Conservation (phyloP, 2,797 vertebrate genomes). For the Basileuterus tristriatus region DNA sequence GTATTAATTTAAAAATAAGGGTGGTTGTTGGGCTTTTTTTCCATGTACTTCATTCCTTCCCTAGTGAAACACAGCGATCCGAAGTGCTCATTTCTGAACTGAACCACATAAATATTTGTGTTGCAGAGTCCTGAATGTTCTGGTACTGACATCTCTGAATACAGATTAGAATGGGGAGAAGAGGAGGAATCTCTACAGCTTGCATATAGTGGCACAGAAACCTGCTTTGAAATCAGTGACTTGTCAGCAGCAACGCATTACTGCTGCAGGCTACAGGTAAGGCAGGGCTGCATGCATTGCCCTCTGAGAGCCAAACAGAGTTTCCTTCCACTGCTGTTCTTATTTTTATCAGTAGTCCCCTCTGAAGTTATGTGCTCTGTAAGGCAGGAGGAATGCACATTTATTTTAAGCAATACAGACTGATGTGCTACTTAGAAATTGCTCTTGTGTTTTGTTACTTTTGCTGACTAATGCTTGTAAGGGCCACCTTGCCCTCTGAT, state of each 20-base stretch:
- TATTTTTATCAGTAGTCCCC: background rate
- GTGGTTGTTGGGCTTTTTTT: background rate
- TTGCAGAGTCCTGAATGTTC: constrained; percentile 91
- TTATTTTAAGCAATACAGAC: background rate
- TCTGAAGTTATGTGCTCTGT: background rate
- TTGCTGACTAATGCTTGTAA: background rate
- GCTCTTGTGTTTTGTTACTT: background rate
- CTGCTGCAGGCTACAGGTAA: constrained; percentile 95
- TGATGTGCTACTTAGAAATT: background rate
- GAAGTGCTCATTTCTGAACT: background rate
- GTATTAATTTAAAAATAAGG: constrained; percentile 21
- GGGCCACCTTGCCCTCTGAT: background rate
- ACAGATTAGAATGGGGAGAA: constrained; percentile 92
- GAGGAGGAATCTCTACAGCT: constrained; percentile 88
- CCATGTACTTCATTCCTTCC: background rate
- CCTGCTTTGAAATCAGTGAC: constrained; percentile 86
- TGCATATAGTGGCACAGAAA: constrained; percentile 85
- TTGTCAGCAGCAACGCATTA: constrained; percentile 87
- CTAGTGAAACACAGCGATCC: background rate
- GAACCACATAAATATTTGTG: constrained; percentile 13
- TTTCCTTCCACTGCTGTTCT: background rate
- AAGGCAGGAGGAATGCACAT: background rate
- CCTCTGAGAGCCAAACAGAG: background rate
- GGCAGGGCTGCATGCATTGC: background rate
- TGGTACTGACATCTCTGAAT: constrained; percentile 93